phyloP scores from a whole-genome alignment of 2,888 invertebrate species.

The Prosapia bicincta region DNA sequence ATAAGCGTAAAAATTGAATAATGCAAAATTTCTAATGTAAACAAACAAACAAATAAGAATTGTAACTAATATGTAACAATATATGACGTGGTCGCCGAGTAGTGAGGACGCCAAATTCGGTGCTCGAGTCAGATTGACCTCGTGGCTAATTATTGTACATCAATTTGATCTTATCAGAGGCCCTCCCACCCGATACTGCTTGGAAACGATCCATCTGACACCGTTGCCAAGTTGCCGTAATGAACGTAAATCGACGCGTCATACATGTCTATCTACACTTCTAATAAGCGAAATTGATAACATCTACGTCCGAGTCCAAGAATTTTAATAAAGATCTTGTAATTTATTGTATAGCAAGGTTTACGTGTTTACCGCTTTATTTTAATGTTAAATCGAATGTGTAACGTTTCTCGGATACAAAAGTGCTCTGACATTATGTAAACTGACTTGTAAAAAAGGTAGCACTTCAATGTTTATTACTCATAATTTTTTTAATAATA shows the following conservation, averaged over 20 bases:
- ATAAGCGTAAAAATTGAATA: too few relatives aligned
- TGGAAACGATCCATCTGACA: neutral
- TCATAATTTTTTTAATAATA: too few relatives aligned
- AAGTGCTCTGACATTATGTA: too few relatives aligned
- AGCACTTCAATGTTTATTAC: too few relatives aligned
- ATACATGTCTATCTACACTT: neutral
- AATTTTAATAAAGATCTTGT: neutral
- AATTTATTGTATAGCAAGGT: neutral
- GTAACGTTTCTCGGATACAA: too few relatives aligned
- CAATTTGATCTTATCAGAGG: constrained; percentile 12
- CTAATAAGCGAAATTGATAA: neutral
- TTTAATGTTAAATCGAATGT: too few relatives aligned
- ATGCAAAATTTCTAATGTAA: too few relatives aligned
- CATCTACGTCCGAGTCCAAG: neutral
- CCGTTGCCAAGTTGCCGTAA: neutral
- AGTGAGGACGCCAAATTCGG: neutral
- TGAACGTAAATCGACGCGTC: neutral
- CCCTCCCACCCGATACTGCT: neutral
- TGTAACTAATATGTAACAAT: neutral
- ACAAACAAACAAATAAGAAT: too few relatives aligned
- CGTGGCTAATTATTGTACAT: constrained; percentile 23
- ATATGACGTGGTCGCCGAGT: neutral
- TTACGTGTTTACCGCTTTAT: too few relatives aligned
- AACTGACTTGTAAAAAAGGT: too few relatives aligned
- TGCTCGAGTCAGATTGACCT: neutral